Percentiles rank a stretch among this genome's conserved stretches.
Conservation (phyloP, 2,888 invertebrate species). For the Eustalomyia histrio region DNA sequence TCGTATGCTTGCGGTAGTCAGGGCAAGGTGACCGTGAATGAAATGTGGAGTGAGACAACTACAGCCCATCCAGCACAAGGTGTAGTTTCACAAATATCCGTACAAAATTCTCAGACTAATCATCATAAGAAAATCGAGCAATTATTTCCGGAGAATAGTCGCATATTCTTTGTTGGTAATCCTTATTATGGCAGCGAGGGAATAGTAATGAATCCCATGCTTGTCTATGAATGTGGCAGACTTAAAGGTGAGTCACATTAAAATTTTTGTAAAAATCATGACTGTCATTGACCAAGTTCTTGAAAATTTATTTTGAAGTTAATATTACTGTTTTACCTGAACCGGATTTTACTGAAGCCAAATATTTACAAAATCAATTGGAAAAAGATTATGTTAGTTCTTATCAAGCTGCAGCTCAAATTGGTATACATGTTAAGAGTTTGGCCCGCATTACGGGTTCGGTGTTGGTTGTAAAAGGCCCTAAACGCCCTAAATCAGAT, state of each 20-base stretch:
- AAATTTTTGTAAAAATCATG: background rate
- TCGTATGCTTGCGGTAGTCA: conserved; percentile 82
- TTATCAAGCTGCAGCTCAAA: conserved; percentile 72
- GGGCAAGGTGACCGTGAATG: conserved; percentile 84
- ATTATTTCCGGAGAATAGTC: conserved; percentile 85
- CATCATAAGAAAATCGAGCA: conserved; percentile 79
- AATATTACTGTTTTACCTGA: conserved; percentile 74
- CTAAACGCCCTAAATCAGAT: conserved; percentile 73
- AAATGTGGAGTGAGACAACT: conserved; percentile 85
- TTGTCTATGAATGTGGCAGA: conserved; percentile 75
- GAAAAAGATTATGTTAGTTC: conserved; percentile 72
- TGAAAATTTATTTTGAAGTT: conserved; percentile 67
- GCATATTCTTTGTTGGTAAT: conserved; percentile 88
- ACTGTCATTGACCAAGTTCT: background rate
- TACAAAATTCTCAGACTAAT: conserved; percentile 74
- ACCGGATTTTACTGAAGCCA: conserved; percentile 72
- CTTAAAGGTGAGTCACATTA: conserved; percentile 71
- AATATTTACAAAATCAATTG: conserved; percentile 68
- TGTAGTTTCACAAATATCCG: conserved; percentile 70
- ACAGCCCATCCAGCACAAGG: conserved; percentile 83
- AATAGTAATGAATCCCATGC: conserved; percentile 81
- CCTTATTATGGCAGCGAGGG: conserved; percentile 91
- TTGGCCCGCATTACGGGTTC: conserved; percentile 93
- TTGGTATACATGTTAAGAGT: conserved; percentile 85
- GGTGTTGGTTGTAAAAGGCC: conserved; percentile 84